A percentile compares a stretch with the other conserved stretches of the same genome.
Conservation (phyloP, 1,140 invertebrate species). For the Rhopalosiphum padi region DNA sequence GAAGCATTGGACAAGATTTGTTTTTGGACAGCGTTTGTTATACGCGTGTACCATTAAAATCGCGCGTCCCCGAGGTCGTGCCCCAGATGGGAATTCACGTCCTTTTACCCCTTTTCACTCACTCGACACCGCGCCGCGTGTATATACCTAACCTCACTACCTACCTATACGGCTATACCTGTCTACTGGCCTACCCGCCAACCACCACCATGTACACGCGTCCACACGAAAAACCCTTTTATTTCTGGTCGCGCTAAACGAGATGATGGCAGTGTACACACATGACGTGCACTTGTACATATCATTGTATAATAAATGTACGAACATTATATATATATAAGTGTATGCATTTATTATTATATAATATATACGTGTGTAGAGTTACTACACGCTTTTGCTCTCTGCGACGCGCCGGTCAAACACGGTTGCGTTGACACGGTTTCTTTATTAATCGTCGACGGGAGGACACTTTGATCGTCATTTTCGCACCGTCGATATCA, state of each 20-base stretch:
- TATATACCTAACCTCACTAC: not conserved
- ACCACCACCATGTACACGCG: not conserved
- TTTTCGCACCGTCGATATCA: not conserved
- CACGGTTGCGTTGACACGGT: not conserved
- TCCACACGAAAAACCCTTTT: not conserved
- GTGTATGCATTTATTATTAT: not conserved
- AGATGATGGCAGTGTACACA: not conserved
- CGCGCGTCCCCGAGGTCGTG: constrained; percentile 33
- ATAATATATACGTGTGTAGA: not conserved
- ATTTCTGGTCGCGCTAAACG: not conserved
- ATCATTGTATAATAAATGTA: not conserved
- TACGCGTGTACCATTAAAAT: constrained; percentile 32
- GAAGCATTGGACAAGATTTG: constrained; percentile 51
- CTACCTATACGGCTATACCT: not conserved
- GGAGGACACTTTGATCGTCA: not conserved
- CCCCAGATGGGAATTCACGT: constrained; percentile 42
- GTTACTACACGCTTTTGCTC: constrained; percentile 24
- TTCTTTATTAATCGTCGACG: not conserved
- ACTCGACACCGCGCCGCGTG: not conserved
- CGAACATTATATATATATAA: too few species aligned
- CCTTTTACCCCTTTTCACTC: not conserved
- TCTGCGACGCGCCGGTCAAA: not conserved
- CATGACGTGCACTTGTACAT: not conserved
- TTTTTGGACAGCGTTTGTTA: constrained; percentile 53
- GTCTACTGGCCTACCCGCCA: not conserved